Percentiles rank a stretch among this genome's conserved stretches.
Evolutionary conservation across 1,140 invertebrate species (phyloP).

Genomic region (Drosophila lowei): DNA sequence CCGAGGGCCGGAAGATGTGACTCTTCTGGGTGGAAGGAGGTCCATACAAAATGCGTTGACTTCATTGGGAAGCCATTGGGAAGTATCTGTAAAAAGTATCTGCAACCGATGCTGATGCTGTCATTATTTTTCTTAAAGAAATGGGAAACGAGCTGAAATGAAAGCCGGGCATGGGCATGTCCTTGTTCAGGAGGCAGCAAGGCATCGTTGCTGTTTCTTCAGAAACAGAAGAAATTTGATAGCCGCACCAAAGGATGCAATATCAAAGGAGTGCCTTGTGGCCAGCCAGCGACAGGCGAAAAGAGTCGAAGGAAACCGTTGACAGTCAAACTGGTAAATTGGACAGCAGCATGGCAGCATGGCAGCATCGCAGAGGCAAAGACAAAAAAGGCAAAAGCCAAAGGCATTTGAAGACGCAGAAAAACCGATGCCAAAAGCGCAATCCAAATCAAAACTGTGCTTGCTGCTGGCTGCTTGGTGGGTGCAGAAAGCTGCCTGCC

Average conservation of each 20-base stretch:
- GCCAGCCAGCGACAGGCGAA: conserved; percentile 45
- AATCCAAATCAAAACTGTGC: conserved; percentile 55
- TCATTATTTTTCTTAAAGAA: conserved; percentile 57
- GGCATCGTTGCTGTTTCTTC: too few relatives aligned
- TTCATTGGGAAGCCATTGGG: conserved; percentile 29
- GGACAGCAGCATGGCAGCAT: conserved; percentile 47
- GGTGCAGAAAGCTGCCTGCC: conserved; percentile 12
- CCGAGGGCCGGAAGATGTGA: conserved; percentile 8
- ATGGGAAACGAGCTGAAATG: conserved; percentile 34
- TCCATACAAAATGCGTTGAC: conserved; percentile 18
- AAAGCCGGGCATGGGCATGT: conserved; percentile 53
- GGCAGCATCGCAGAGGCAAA: conserved; percentile 14
- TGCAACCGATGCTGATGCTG: conserved; percentile 49
- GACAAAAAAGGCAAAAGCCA: conserved; percentile 2
- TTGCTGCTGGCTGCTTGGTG: conserved; percentile 3
- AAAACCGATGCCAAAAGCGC: conserved; percentile 41
- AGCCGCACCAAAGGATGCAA: conserved; percentile 76
- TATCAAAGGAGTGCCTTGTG: conserved; percentile 77
- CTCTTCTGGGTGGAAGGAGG: too few relatives aligned
- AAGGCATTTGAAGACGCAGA: conserved; percentile 2
- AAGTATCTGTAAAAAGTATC: conserved; percentile 37
- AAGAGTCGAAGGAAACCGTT: conserved; percentile 51
- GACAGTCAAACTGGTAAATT: conserved; percentile 74
- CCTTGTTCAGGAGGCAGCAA: conserved; percentile 6
- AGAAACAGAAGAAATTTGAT: conserved; percentile 57